Conservation (phyloP, 1,140 invertebrate genomes). For the Odontomachus brunneus region DNA sequence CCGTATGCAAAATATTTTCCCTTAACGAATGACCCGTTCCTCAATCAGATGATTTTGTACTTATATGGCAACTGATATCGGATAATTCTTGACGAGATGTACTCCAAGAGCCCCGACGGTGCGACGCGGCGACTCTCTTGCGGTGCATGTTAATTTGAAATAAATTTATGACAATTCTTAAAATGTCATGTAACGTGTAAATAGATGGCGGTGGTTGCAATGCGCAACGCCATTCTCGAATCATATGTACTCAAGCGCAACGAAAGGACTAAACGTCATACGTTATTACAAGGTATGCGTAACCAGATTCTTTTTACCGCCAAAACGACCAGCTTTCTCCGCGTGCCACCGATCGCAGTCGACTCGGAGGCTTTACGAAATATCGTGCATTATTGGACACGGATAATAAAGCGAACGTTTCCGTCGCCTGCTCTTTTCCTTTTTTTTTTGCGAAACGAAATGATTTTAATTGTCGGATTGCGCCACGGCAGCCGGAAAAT, state of each 20-base stretch:
- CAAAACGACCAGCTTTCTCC: slow-evolving; percentile 53
- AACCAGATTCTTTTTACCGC: slow-evolving; percentile 24
- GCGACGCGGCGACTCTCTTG: too few relatives aligned
- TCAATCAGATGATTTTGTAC: not conserved
- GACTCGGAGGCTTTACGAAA: slow-evolving; percentile 27
- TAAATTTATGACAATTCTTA: slow-evolving; percentile 4
- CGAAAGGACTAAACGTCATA: slow-evolving; percentile 31
- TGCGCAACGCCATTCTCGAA: not conserved
- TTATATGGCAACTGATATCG: not conserved
- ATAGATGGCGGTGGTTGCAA: not conserved
- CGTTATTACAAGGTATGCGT: slow-evolving; percentile 38
- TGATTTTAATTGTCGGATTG: slow-evolving; percentile 52
- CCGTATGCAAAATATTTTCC: not conserved
- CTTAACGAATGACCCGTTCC: not conserved
- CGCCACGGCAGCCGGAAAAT: slow-evolving; percentile 43
- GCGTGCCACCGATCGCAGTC: slow-evolving; percentile 11
- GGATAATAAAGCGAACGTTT: slow-evolving; percentile 61
- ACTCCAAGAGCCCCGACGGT: not conserved
- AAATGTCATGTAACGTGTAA: not conserved
- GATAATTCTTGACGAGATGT: slow-evolving; percentile 1
- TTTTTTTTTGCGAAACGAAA: slow-evolving; percentile 54
- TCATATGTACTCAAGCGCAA: slow-evolving; percentile 35
- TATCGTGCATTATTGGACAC: slow-evolving; percentile 53
- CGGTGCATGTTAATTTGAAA: not conserved
- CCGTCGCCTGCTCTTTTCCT: slow-evolving; percentile 13